Percentiles rank a stretch among this genome's conserved stretches.
Conservation (phyloP, 1,140 invertebrate species). For the Dreissena rostriformis region DNA sequence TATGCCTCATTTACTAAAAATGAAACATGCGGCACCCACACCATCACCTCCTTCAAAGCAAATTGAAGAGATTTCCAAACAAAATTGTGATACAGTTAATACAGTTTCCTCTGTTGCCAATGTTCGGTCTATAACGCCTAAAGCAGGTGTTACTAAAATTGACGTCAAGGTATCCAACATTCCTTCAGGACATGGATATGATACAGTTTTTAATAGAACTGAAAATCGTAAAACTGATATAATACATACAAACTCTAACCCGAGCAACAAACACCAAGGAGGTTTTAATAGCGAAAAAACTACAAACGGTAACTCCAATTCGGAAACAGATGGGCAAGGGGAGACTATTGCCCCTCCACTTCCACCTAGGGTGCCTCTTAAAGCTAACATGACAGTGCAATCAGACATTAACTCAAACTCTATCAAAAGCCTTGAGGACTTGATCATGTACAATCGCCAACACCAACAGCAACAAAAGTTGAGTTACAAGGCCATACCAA, state of each 20-base stretch:
- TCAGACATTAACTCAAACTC: conserved; percentile 62
- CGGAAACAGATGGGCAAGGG: neutral
- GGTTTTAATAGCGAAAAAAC: neutral
- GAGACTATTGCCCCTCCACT: conserved; percentile 34
- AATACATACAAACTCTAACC: too few relatives aligned
- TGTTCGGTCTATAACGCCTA: too few relatives aligned
- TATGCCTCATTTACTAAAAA: too few relatives aligned
- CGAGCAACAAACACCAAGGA: neutral
- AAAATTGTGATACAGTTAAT: too few relatives aligned
- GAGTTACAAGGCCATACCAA: conserved; percentile 47
- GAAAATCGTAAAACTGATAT: neutral
- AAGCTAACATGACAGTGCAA: conserved; percentile 8
- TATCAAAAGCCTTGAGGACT: conserved; percentile 53
- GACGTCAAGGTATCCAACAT: too few relatives aligned
- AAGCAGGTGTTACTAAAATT: too few relatives aligned
- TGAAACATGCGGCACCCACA: too few relatives aligned
- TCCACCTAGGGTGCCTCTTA: conserved; percentile 34
- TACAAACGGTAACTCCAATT: neutral
- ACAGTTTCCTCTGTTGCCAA: too few relatives aligned
- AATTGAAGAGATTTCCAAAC: too few relatives aligned
- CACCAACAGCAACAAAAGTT: conserved; percentile 42
- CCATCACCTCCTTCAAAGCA: too few relatives aligned
- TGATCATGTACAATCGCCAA: conserved; percentile 47
- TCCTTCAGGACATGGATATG: neutral
- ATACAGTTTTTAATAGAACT: neutral